Evolutionary conservation across 2,113 vertebrate species (phyloP).

Genomic region (Brachypteracias leptosomus): DNA sequence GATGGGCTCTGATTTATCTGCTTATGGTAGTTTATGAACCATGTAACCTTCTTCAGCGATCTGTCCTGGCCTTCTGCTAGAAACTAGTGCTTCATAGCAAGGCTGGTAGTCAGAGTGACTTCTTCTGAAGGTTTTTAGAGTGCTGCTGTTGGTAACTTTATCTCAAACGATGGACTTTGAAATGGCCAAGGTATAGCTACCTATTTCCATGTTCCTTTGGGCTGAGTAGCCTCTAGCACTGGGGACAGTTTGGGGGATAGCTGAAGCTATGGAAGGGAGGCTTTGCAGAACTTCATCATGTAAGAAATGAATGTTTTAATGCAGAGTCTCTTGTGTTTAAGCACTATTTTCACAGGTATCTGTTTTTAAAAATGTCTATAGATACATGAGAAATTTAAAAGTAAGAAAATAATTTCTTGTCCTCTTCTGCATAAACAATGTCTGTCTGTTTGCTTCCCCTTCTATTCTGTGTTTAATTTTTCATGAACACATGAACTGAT

Average conservation of each 20-base stretch:
- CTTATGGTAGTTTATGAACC: not conserved
- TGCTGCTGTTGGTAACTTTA: not conserved
- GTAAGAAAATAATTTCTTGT: not conserved
- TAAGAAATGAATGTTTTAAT: not conserved
- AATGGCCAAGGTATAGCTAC: not conserved
- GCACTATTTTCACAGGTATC: not conserved
- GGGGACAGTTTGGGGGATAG: not conserved
- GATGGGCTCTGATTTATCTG: not conserved
- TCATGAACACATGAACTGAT: conserved; percentile 5
- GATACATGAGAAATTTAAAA: not conserved
- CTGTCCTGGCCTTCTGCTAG: not conserved
- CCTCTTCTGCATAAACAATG: not conserved
- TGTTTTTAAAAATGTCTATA: not conserved
- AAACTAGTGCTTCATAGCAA: not conserved
- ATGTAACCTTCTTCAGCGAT: not conserved
- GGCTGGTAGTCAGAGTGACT: not conserved
- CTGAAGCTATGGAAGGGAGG: not conserved
- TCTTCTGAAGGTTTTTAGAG: not conserved
- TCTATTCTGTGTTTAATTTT: conserved; percentile 18
- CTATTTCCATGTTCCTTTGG: not conserved
- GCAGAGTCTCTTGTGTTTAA: not conserved
- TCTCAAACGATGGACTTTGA: not conserved
- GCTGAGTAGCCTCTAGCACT: not conserved
- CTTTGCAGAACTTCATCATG: not conserved
- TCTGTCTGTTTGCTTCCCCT: not conserved